phyloP scores from a whole-genome alignment of 2,113 vertebrate species.

The Salvator merianae region DNA sequence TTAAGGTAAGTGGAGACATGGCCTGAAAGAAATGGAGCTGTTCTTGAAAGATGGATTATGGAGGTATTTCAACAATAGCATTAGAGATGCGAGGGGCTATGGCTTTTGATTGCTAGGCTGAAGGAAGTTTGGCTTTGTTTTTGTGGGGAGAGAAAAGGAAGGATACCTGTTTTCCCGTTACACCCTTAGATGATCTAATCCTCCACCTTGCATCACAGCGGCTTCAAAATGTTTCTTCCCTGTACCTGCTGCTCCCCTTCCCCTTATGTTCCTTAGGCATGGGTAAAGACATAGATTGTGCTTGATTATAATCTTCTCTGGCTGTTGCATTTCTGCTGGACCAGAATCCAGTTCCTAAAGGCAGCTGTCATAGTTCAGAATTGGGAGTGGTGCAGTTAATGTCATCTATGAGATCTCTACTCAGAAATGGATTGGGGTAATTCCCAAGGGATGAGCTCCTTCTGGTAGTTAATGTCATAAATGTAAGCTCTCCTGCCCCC shows the following conservation, averaged over 20 bases:
- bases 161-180: slow-evolving; percentile 28
- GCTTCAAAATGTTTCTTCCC: slow-evolving; percentile 45
- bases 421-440: slow-evolving; percentile 29
- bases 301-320: background rate
- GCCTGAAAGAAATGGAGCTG: slow-evolving; percentile 20
- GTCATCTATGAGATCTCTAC: background rate
- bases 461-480: slow-evolving; percentile 20
- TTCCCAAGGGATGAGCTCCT: slow-evolving; percentile 34
- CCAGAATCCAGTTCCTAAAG: background rate
- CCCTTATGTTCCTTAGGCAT: slow-evolving; percentile 17
- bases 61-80: background rate
- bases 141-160: background rate
- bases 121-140: slow-evolving; percentile 54
- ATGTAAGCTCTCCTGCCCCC: slow-evolving; percentile 8
- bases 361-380: background rate
- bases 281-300: background rate
- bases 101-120: slow-evolving; percentile 47
- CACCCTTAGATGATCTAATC: slow-evolving; percentile 50
- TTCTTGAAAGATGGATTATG: slow-evolving; percentile 11
- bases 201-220: slow-evolving; percentile 16
- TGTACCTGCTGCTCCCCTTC: slow-evolving; percentile 19
- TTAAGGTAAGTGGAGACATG: too few relatives aligned
- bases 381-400: background rate
- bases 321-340: background rate
- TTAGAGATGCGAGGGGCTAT: slow-evolving; percentile 52